Evolutionary conservation across 2,113 vertebrate species (phyloP).

Genomic region (Etia nguti): DNA sequence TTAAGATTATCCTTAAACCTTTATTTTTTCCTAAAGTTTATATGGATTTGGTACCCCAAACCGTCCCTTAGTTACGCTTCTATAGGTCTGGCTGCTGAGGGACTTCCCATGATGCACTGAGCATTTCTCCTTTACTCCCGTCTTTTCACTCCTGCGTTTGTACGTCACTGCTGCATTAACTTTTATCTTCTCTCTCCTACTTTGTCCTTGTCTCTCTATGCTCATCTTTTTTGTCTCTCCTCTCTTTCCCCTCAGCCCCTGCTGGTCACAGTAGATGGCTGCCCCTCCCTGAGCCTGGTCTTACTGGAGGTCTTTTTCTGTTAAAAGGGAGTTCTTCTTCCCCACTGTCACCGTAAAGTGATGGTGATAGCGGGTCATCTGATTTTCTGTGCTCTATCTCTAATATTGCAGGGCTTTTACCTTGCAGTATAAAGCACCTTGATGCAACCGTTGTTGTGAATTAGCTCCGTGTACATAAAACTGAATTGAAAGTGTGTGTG

Average conservation of each 20-base stretch:
- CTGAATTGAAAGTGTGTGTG: background rate
- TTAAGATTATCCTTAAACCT: background rate
- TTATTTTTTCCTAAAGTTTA: background rate
- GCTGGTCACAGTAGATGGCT: background rate
- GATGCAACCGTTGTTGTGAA: background rate
- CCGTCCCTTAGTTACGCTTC: background rate
- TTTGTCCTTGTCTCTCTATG: background rate
- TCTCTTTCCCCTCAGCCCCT: fast-evolving
- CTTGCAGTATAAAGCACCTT: background rate
- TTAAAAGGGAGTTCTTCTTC: background rate
- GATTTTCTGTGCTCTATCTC: background rate
- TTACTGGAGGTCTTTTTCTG: background rate
- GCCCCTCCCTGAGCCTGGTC: background rate
- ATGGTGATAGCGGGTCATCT: background rate
- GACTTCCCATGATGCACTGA: background rate
- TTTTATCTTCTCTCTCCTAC: background rate
- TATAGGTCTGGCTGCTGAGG: background rate
- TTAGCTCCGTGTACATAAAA: background rate
- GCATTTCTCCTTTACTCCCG: background rate
- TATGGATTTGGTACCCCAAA: background rate
- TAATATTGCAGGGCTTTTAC: background rate
- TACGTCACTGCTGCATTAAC: background rate
- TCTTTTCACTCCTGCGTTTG: background rate
- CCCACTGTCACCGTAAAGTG: background rate
- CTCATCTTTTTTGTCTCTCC: background rate